phyloP scores from a whole-genome alignment of 2,797 vertebrate species.

The Pseudomugil gertrudae region DNA sequence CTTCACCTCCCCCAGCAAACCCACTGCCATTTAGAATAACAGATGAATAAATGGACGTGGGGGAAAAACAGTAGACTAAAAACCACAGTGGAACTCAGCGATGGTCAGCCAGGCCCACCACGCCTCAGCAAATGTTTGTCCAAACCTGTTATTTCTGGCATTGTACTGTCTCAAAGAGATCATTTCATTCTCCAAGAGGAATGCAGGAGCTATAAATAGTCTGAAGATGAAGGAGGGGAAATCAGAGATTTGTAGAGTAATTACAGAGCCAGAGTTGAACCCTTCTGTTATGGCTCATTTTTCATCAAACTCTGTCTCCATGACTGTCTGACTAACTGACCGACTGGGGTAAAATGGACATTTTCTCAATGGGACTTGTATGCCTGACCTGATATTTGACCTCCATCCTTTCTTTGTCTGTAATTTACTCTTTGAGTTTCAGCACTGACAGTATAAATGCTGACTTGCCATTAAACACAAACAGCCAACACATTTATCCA shows the following conservation, averaged over 20 bases:
- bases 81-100: conserved; percentile 72
- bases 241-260: conserved; percentile 79
- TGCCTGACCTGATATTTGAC: conserved; percentile 58
- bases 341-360: conserved; percentile 37
- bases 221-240: conserved; percentile 73
- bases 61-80: conserved; percentile 57
- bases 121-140: conserved; percentile 76
- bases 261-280: conserved; percentile 71
- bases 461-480: conserved; percentile 14
- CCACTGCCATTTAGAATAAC: conserved; percentile 65
- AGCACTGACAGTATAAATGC: not conserved
- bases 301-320: conserved; percentile 78
- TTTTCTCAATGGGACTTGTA: conserved; percentile 37
- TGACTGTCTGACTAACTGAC: conserved; percentile 67
- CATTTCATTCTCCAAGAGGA: conserved; percentile 75
- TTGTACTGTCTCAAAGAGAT: conserved; percentile 75
- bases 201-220: conserved; percentile 75
- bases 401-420: conserved; percentile 8
- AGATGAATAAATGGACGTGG: conserved; percentile 61
- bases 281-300: conserved; percentile 74
- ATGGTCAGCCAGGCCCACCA: conserved; percentile 75
- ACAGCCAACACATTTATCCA: conserved; percentile 20
- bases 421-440: not conserved
- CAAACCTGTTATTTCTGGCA: conserved; percentile 80
- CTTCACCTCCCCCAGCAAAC: conserved; percentile 35